phyloP scores from a whole-genome alignment of 2,888 invertebrate species.

The Andrena praecox region DNA sequence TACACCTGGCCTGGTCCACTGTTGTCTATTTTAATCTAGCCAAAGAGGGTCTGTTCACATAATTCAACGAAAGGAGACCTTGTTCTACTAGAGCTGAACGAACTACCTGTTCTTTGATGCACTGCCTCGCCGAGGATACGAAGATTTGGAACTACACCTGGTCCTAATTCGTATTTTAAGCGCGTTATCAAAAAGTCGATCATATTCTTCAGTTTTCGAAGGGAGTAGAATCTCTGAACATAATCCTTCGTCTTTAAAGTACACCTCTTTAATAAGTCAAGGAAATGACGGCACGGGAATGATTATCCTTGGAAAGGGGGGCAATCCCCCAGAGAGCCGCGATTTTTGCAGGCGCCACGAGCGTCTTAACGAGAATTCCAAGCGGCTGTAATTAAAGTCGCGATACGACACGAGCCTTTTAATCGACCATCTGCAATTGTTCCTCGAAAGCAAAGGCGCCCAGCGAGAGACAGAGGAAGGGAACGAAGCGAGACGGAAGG shows the following conservation, averaged over 20 bases:
- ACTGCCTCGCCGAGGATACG: not conserved
- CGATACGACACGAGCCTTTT: conserved; percentile 54
- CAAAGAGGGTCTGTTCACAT: conserved; percentile 29
- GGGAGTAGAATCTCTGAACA: not conserved
- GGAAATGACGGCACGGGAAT: no score
- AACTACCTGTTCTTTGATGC: not conserved
- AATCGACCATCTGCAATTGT: conserved; percentile 73
- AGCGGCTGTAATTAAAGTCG: conserved; percentile 80
- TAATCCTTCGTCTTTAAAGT: not conserved
- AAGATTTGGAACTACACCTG: conserved; percentile 1
- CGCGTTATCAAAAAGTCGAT: no score
- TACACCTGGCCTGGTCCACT: conserved; percentile 40
- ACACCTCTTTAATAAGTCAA: no score
- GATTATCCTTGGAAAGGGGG: conserved; percentile 1
- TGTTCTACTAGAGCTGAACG: not conserved
- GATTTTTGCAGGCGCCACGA: conserved; percentile 62
- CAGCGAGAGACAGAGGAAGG: conserved; percentile 13
- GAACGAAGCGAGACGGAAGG: conserved; percentile 8
- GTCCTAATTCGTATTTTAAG: conserved; percentile 6
- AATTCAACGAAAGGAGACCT: conserved; percentile 28
- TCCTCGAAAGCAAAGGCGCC: conserved; percentile 43
- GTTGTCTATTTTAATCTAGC: conserved; percentile 25
- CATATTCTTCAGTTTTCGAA: no score
- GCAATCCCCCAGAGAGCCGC: not conserved
- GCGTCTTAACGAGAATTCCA: conserved; percentile 81